These are phyloP conservation scores for Lytechinus pictus DNA, from an alignment of 35 echinoderm and acorn worm genomes.

Conservation along the genomic window DNA sequence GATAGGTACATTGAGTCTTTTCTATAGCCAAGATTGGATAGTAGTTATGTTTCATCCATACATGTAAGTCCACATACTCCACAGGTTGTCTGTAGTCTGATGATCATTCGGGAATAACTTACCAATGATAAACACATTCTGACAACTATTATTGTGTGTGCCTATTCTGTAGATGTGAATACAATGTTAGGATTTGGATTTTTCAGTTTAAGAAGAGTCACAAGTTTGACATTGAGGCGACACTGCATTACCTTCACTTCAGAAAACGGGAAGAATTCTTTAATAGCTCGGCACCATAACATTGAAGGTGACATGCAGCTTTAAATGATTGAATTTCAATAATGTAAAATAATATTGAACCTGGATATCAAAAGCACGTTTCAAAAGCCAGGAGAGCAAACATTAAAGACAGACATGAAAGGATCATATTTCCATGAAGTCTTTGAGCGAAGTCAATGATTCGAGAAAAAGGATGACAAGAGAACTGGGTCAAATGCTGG, in stretches of 20 bases:
- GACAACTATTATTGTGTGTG: too few species aligned
- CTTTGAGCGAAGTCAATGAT: slow-evolving; percentile 3
- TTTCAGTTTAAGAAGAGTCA: not conserved
- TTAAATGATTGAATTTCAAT: slow-evolving; percentile 14
- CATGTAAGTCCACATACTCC: too few species aligned
- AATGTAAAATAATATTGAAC: not conserved
- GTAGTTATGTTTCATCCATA: too few species aligned
- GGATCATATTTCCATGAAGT: not conserved
- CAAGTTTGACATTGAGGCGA: not conserved
- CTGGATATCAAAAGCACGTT: slow-evolving; percentile 3
- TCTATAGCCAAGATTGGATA: too few species aligned
- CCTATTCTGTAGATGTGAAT: too few species aligned
- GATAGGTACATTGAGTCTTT: too few species aligned
- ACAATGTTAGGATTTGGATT: too few species aligned
- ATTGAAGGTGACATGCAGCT: not conserved
- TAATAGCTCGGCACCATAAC: not conserved
- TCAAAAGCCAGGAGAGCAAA: not conserved
- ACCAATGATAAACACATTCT: too few species aligned
- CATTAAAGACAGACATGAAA: not conserved
- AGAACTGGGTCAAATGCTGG: slow-evolving; percentile 8
- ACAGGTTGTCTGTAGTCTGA: too few species aligned
- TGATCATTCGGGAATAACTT: too few species aligned
- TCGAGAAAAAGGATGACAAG: not conserved
- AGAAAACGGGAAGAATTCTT: not conserved
- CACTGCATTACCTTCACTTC: not conserved